Percentiles rank a stretch among this genome's conserved stretches.
Conservation (phyloP, 1,140 invertebrate species). For the Drosophila subobscura region DNA sequence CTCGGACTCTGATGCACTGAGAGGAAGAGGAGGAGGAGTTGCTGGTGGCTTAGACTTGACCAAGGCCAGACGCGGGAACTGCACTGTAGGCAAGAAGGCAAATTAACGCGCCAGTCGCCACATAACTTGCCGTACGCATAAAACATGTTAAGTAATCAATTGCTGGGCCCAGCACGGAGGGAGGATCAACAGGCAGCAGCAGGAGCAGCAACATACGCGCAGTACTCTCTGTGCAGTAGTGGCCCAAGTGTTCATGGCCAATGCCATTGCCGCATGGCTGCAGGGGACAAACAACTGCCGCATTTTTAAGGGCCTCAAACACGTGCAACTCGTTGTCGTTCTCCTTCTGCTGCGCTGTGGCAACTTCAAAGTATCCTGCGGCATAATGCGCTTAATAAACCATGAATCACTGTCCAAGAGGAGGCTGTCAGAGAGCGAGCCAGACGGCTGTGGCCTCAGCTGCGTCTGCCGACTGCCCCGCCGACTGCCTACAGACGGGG, state of each 20-base stretch:
- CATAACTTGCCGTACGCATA: constrained; percentile 79
- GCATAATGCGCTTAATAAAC: constrained; percentile 84
- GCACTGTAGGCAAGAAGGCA: constrained; percentile 24
- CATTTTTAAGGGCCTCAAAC: constrained; percentile 57
- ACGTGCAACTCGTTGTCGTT: constrained; percentile 45
- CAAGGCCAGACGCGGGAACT: constrained; percentile 36
- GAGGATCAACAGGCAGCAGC: constrained; percentile 9
- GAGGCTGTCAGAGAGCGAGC: constrained; percentile 59
- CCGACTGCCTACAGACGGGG: constrained; percentile 40
- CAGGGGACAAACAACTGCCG: constrained; percentile 37
- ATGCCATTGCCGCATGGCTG: constrained; percentile 43
- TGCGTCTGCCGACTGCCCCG: constrained; percentile 22
- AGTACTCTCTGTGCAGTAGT: neutral
- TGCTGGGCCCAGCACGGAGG: constrained; percentile 49
- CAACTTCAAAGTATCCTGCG: constrained; percentile 80
- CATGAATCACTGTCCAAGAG: constrained; percentile 83
- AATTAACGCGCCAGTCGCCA: constrained; percentile 77
- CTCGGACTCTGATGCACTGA: too few relatives aligned
- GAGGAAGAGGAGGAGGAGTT: neutral
- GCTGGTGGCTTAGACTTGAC: constrained; percentile 1
- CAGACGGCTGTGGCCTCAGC: constrained; percentile 13
- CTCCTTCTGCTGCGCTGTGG: constrained; percentile 4
- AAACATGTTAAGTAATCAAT: constrained; percentile 83
- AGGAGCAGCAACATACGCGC: constrained; percentile 19
- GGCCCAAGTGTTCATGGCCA: constrained; percentile 67